Evolutionary conservation across 2,113 vertebrate genomes (phyloP).

Genomic region (Platysteira castanea): DNA sequence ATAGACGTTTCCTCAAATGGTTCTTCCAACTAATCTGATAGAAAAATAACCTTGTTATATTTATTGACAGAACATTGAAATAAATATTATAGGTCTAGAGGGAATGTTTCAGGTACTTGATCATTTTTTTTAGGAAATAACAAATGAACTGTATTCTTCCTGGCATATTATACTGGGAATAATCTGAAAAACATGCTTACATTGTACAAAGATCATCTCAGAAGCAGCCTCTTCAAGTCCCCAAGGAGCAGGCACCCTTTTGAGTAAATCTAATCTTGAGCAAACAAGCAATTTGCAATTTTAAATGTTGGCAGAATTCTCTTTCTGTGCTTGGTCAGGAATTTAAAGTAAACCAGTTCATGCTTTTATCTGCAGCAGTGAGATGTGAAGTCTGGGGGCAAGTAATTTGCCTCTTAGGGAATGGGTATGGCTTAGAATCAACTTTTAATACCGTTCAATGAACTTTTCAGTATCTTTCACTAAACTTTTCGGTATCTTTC

Average conservation of each 20-base stretch:
- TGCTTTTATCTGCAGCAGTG: background rate
- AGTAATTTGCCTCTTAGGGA: background rate
- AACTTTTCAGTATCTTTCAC: background rate
- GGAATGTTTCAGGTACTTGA: constrained; percentile 86
- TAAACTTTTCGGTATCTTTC: background rate
- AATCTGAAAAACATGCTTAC: constrained; percentile 92
- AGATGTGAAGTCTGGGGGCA: background rate
- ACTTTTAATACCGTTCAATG: background rate
- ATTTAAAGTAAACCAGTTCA: constrained; percentile 68
- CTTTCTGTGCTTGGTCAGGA: constrained; percentile 81
- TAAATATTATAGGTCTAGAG: constrained; percentile 88
- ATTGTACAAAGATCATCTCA: constrained; percentile 80
- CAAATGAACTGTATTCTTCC: constrained; percentile 79
- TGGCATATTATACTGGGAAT: constrained; percentile 89
- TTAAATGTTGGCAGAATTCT: constrained; percentile 91
- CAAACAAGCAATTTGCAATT: constrained; percentile 94
- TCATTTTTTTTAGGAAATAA: constrained; percentile 79
- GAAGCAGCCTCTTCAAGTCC: constrained; percentile 77
- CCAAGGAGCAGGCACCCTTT: constrained; percentile 73
- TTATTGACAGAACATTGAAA: constrained; percentile 94
- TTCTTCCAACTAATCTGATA: constrained; percentile 84
- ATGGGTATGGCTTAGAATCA: background rate
- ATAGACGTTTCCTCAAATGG: constrained; percentile 84
- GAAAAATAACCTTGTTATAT: constrained; percentile 92
- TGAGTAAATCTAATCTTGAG: constrained; percentile 86